A percentile compares a stretch with the other conserved stretches of the same genome.
These are phyloP conservation scores for Gallinago nigripennis DNA, from an alignment of 2,797 vertebrate species.

Conservation along the genomic window DNA sequence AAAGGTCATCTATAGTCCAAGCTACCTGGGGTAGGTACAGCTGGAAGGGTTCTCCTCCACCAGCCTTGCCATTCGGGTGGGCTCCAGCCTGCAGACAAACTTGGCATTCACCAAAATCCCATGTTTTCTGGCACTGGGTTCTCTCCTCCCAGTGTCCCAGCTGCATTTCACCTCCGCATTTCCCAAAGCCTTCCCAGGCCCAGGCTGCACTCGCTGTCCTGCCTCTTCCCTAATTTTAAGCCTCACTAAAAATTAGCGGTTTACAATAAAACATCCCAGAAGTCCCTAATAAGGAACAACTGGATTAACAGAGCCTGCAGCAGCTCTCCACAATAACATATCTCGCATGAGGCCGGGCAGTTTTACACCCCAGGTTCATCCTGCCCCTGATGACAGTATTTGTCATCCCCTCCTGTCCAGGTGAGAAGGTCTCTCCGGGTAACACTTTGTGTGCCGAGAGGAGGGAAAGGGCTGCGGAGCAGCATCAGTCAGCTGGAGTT, in stretches of 20 bases:
- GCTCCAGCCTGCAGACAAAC: no score
- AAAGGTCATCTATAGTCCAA: not conserved
- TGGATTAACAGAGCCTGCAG: accelerated
- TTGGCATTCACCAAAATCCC: accelerated
- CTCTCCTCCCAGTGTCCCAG: not conserved
- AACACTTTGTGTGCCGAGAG: accelerated
- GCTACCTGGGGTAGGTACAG: accelerated
- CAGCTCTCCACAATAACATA: not conserved
- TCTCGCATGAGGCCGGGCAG: accelerated
- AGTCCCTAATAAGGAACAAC: accelerated
- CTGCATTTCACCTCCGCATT: no score
- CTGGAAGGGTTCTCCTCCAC: not conserved
- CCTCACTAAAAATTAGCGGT: not conserved
- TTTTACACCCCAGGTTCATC: not conserved
- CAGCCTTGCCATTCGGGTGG: not conserved
- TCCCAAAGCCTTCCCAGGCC: not conserved
- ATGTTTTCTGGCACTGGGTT: accelerated
- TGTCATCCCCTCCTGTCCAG: not conserved
- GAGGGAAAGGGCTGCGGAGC: not conserved
- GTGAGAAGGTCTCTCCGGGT: not conserved
- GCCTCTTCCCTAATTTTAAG: not conserved
- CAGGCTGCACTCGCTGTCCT: accelerated
- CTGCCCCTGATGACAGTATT: not conserved
- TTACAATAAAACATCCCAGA: not conserved
- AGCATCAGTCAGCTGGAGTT: not conserved